Evolutionary conservation across 2,113 vertebrate species (phyloP).

Genomic region (Rissa tridactyla): DNA sequence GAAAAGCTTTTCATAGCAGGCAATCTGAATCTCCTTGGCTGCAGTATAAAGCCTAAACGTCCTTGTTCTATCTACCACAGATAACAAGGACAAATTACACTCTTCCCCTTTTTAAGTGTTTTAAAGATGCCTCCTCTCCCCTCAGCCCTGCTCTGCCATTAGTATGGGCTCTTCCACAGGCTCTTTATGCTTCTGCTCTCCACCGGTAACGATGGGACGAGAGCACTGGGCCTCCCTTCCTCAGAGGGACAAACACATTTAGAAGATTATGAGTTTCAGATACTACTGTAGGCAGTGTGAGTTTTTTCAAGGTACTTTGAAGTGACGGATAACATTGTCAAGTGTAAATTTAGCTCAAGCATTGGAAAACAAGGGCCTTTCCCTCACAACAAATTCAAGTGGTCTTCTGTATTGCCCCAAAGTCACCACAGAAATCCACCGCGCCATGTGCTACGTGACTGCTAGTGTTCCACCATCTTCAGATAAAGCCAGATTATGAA

Average conservation of each 20-base stretch:
- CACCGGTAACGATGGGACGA: not conserved
- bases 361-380: not conserved
- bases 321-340: not conserved
- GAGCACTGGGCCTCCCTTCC: not conserved
- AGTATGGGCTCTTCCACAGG: not conserved
- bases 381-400: not conserved
- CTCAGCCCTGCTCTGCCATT: not conserved
- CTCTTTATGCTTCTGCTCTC: not conserved
- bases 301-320: not conserved
- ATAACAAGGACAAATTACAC: not conserved
- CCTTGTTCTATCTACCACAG: not conserved
- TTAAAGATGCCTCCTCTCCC: not conserved
- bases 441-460: fast-evolving
- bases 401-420: not conserved
- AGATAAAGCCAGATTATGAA: not conserved
- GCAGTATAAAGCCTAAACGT: not conserved
- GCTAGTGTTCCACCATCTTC: not conserved
- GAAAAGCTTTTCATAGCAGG: not conserved
- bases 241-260: not conserved
- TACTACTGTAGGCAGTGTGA: not conserved
- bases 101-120: not conserved
- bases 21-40: not conserved
- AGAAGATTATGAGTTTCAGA: not conserved
- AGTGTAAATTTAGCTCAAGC: not conserved
- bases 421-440: not conserved